These are phyloP conservation scores for Dryomyza anilis DNA, from an alignment of 2,888 invertebrate genomes.

Conservation along the genomic window DNA sequence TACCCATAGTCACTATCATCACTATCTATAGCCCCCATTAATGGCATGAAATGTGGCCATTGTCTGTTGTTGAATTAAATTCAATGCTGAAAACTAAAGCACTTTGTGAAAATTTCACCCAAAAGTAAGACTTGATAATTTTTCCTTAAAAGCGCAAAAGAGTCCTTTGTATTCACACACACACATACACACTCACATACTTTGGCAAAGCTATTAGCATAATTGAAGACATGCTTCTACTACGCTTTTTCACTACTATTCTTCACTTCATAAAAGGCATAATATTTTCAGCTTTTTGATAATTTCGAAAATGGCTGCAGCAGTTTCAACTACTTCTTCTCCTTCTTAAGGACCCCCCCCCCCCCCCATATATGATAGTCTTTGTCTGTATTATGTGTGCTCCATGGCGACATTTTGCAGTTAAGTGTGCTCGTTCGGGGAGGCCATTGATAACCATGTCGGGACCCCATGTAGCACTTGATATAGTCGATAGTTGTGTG, in stretches of 20 bases:
- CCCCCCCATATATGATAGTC: background rate
- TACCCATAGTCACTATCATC: no score
- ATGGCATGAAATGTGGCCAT: no score
- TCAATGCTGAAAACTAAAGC: background rate
- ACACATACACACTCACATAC: background rate
- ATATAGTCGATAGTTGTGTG: background rate
- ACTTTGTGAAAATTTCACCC: background rate
- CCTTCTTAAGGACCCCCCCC: background rate
- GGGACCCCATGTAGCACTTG: no score
- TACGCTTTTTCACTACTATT: background rate
- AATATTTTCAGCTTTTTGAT: no score
- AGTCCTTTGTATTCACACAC: background rate
- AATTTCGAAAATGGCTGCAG: no score
- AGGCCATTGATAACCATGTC: no score
- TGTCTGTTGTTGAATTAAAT: no score
- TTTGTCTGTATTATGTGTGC: background rate
- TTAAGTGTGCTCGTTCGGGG: conserved; percentile 52
- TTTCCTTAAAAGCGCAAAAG: background rate
- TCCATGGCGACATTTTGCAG: conserved; percentile 33
- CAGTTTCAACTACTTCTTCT: background rate
- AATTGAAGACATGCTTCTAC: conserved; percentile 45
- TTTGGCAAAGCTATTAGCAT: conserved; percentile 46
- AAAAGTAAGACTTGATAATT: background rate
- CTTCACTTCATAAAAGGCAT: background rate
- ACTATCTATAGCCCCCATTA: no score